Evolutionary conservation across 2,113 vertebrate species (phyloP).

Genomic region (crab-eating macaque (Macaca fascicularis)): DNA sequence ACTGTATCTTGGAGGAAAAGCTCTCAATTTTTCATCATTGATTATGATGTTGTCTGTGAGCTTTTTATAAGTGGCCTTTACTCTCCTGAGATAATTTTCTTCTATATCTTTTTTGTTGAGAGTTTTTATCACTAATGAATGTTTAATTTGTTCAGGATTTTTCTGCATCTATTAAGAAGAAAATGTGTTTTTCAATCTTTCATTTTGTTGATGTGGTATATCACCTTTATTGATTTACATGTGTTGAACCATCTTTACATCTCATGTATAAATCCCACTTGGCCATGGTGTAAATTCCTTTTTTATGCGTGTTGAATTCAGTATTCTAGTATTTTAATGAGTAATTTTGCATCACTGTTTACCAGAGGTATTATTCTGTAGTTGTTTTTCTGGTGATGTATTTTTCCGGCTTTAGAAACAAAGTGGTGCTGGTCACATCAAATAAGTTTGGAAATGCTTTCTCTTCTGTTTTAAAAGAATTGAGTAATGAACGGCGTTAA

Average conservation of each 20-base stretch:
- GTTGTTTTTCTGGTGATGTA: not conserved
- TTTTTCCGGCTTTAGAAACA: not conserved
- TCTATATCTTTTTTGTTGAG: not conserved
- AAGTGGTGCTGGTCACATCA: not conserved
- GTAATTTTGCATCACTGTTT: not conserved
- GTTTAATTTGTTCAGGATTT: not conserved
- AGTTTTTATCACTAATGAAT: not conserved
- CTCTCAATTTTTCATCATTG: not conserved
- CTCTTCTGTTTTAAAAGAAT: not conserved
- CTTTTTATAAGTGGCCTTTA: not conserved
- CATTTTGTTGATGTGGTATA: not conserved
- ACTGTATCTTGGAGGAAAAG: not conserved
- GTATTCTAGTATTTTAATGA: not conserved
- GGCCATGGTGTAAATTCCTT: not conserved
- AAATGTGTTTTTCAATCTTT: not conserved
- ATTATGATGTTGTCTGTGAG: not conserved
- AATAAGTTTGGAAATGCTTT: not conserved
- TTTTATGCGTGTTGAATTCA: not conserved
- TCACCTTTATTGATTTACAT: not conserved
- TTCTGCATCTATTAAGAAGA: not conserved
- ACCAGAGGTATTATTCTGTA: not conserved
- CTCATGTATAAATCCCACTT: not conserved
- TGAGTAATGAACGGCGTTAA: not conserved
- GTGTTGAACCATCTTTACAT: not conserved
- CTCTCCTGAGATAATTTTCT: not conserved